A percentile compares a stretch with the other conserved stretches of the same genome.
Evolutionary conservation across 2,888 invertebrate species (phyloP).

Genomic region (Capitulum mitella): DNA sequence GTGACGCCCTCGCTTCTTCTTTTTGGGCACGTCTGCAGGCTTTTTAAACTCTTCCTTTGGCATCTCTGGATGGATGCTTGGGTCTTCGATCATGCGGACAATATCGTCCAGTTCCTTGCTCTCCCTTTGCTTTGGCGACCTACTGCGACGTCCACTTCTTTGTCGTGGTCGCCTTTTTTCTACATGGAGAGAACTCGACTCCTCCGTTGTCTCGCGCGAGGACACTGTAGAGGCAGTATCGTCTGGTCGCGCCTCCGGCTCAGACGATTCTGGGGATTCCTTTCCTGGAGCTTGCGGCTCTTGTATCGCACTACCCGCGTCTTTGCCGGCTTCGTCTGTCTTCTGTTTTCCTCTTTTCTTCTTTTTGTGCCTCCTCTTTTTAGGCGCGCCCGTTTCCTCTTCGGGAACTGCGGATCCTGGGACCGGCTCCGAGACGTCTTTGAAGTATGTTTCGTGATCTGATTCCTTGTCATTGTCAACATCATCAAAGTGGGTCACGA

Average conservation of each 20-base stretch:
- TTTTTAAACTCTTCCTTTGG: background rate
- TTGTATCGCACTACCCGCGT: no score
- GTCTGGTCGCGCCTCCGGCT: background rate
- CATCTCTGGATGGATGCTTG: background rate
- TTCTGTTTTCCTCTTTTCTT: background rate
- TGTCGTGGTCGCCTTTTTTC: background rate
- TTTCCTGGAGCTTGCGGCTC: background rate
- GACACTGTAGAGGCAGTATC: background rate
- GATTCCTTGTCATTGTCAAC: slow-evolving; percentile 2
- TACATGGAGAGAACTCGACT: background rate
- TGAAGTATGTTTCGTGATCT: slow-evolving; percentile 9
- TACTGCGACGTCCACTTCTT: background rate
- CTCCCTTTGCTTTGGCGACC: background rate
- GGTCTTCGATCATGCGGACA: background rate
- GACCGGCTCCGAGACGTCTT: background rate
- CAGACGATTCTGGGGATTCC: background rate
- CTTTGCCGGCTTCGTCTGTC: background rate
- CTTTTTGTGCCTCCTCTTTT: background rate
- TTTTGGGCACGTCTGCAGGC: background rate
- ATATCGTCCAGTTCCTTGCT: background rate
- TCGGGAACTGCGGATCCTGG: background rate
- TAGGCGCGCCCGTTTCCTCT: background rate
- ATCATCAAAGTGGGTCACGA: background rate
- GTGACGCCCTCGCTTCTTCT: background rate
- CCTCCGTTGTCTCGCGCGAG: background rate